These are phyloP conservation scores for Spicauda simplicius DNA, from an alignment of 2,888 invertebrate genomes.

Conservation along the genomic window DNA sequence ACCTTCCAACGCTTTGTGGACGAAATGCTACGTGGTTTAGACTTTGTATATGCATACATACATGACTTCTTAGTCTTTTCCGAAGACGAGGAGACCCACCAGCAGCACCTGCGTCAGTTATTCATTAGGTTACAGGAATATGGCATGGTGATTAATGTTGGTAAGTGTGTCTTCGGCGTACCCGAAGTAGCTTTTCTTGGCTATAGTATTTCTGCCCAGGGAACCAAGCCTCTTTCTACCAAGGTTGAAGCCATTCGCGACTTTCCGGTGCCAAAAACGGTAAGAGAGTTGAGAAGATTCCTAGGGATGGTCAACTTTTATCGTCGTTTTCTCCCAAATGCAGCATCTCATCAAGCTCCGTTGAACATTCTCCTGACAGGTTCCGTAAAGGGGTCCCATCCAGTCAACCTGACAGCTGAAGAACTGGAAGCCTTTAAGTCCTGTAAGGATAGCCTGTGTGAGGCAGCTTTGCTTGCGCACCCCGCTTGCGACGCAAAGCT, in stretches of 20 bases:
- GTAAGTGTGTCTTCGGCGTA: neutral
- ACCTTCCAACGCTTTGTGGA: no score
- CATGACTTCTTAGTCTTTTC: no score
- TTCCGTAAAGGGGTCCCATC: constrained; percentile 48
- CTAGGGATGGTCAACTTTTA: constrained; percentile 41
- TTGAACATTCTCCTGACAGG: constrained; percentile 48
- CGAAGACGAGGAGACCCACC: no score
- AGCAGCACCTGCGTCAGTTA: no score
- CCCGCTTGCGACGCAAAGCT: constrained; percentile 4
- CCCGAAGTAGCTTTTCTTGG: constrained; percentile 43
- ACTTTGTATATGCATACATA: no score
- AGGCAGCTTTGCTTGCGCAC: constrained; percentile 28
- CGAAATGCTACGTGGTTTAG: no score
- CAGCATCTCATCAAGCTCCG: constrained; percentile 50
- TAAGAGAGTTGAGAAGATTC: constrained; percentile 45
- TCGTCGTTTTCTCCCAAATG: constrained; percentile 37
- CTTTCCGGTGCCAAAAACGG: constrained; percentile 40
- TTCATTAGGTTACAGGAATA: no score
- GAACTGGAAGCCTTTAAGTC: constrained; percentile 43
- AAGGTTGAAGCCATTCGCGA: constrained; percentile 46
- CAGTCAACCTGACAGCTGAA: constrained; percentile 43
- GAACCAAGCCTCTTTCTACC: constrained; percentile 49
- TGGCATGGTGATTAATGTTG: no score
- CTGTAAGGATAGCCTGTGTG: constrained; percentile 48
- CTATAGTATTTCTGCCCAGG: constrained; percentile 40